These are phyloP conservation scores for Eurypyga helias DNA, from an alignment of 2,113 vertebrate species.

Conservation along the genomic window DNA sequence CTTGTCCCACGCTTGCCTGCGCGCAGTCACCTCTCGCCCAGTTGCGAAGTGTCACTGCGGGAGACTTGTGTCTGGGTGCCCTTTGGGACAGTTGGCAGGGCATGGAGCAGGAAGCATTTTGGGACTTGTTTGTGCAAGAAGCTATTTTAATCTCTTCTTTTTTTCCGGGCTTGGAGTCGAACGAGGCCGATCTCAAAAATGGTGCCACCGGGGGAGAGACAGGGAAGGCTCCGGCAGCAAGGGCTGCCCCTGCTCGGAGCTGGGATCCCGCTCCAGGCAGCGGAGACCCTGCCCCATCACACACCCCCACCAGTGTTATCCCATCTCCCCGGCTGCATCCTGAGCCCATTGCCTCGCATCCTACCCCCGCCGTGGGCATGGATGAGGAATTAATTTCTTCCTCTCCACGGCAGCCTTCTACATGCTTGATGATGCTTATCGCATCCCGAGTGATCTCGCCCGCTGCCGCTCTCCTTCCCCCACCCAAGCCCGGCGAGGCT, in stretches of 20 bases:
- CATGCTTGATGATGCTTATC: not conserved
- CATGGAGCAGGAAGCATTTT: not conserved
- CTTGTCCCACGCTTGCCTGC: not conserved
- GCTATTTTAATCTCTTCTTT: slow-evolving; percentile 30
- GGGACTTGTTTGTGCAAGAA: slow-evolving; percentile 45
- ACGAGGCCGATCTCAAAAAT: not conserved
- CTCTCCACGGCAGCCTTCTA: not conserved
- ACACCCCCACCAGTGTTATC: accelerated
- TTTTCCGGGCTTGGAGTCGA: not conserved
- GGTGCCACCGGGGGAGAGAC: not conserved
- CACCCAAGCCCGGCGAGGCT: accelerated
- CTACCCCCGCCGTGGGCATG: not conserved
- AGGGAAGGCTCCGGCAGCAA: not conserved
- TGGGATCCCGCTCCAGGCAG: accelerated
- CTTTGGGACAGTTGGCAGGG: slow-evolving; percentile 45
- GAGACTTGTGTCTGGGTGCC: not conserved
- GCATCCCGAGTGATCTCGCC: not conserved
- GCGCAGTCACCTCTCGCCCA: slow-evolving; percentile 5
- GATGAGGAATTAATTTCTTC: slow-evolving; percentile 30
- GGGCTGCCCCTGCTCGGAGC: not conserved
- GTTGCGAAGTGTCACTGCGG: not conserved
- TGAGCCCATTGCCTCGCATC: not conserved
- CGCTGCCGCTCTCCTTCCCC: not conserved
- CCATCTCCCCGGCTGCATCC: not conserved
- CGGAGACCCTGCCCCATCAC: not conserved